Conservation (phyloP, 2,113 vertebrate genomes). For the Rhinoderma darwinii region DNA sequence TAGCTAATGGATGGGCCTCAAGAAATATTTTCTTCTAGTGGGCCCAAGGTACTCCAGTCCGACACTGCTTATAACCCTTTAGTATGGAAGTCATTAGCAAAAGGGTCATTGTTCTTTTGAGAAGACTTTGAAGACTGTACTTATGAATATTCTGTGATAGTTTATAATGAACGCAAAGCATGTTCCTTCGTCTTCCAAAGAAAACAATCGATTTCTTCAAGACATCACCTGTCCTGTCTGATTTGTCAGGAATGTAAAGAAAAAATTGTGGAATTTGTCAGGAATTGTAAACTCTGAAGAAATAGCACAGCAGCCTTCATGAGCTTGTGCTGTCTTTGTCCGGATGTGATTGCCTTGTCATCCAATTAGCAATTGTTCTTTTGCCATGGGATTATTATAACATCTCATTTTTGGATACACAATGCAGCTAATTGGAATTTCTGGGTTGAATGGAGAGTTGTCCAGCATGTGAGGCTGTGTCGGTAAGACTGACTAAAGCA, state of each 20-base stretch:
- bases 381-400: constrained; percentile 12
- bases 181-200: too few species aligned
- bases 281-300: background rate
- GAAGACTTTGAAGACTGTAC: too few species aligned
- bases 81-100: too few species aligned
- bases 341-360: background rate
- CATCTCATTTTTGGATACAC: background rate
- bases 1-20: too few species aligned
- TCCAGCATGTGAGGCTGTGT: background rate
- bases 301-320: background rate
- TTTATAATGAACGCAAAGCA: too few species aligned
- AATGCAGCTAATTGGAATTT: constrained; percentile 2
- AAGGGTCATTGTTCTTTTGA: too few species aligned
- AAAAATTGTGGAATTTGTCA: too few species aligned
- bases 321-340: background rate
- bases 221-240: background rate
- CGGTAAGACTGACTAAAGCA: background rate
- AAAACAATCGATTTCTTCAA: too few species aligned
- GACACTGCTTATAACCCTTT: too few species aligned
- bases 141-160: too few species aligned
- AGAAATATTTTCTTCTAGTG: too few species aligned
- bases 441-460: background rate
- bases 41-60: too few species aligned
- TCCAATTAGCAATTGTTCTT: constrained; percentile 10
- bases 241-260: background rate